Evolutionary conservation across 2,113 vertebrate genomes (phyloP), one percentile per base, ranked within the genome.

Genomic region (Morone chrysops): DNA sequence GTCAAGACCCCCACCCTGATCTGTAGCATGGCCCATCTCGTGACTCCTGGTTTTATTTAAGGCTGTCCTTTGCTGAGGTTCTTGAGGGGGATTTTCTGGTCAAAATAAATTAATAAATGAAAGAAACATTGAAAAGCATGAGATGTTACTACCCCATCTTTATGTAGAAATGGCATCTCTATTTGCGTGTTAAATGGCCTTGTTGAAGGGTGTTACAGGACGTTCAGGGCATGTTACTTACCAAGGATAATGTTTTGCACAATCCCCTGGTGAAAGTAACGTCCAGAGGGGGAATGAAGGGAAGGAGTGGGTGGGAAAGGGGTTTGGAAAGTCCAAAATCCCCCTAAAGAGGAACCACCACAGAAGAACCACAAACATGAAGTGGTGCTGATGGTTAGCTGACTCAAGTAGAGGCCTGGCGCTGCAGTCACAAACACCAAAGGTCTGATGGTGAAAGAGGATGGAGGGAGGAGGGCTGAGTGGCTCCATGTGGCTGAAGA

Each of bases 11-110:
- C 71, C 72, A 72, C 61, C 88, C 82, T 74, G 66, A 82, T 88
- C 67, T 87, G 74, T 71, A 85, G 73, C 17, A 47, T 68, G 48
- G 72, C 82, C 74, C 70, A 40, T 70, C 47, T 66, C 13, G 16
- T 54, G 66, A 81, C 66, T 91, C 72, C 82, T 85, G 85, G 60
- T 86, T 92, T 86, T 65, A 86, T 67, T 90, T 88, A 74, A 70
- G 13, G 38, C 53, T 62, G 31, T 8, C 45, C 40, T 20, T 59
- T 78, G 2, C 60, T 70, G 36, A 74, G 65, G 61, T 31, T 65
- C 62, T 77, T 45, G 17, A 66, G 20, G 4, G 67, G 9, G 31
- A 80, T 80, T 80, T 78, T 75, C 31, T 63, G 48, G 57, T 69
- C 16, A 40, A 63, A 62, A 47, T 9, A 61, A 66, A 73, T 47